A percentile compares a stretch with the other conserved stretches of the same genome.
Evolutionary conservation across 2,797 vertebrate species (phyloP).

Genomic region (Rallus crepitans): DNA sequence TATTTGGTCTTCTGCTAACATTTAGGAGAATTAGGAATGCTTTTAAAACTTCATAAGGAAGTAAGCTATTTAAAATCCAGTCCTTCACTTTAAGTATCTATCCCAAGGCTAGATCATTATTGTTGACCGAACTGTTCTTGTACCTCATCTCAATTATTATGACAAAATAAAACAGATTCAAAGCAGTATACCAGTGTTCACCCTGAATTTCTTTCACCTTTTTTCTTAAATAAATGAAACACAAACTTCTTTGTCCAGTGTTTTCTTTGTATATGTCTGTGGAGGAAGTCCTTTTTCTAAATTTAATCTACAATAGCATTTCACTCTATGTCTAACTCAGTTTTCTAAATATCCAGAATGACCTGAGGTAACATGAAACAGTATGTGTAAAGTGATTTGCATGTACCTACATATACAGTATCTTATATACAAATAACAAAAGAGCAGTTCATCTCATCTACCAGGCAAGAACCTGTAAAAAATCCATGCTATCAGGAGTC

Average conservation of each 20-base stretch:
- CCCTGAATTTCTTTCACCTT: neutral
- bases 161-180: neutral
- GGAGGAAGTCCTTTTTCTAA: neutral
- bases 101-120: neutral
- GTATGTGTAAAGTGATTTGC: neutral
- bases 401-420: neutral
- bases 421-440: neutral
- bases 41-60: neutral
- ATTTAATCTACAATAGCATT: neutral
- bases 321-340: neutral
- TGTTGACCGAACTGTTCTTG: neutral
- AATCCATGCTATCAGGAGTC: neutral
- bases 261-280: neutral
- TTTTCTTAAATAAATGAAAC: neutral
- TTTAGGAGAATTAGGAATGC: neutral
- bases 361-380: neutral
- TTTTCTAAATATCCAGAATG: neutral
- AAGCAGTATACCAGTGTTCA: neutral
- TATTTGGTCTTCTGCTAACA: neutral
- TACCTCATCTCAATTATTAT: neutral
- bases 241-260: neutral
- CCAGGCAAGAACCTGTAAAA: neutral
- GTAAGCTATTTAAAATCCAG: neutral
- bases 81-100: neutral
- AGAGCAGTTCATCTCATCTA: neutral